These are phyloP conservation scores for Lepus townsendii DNA, from an alignment of 2,797 vertebrate genomes.

Conservation along the genomic window DNA sequence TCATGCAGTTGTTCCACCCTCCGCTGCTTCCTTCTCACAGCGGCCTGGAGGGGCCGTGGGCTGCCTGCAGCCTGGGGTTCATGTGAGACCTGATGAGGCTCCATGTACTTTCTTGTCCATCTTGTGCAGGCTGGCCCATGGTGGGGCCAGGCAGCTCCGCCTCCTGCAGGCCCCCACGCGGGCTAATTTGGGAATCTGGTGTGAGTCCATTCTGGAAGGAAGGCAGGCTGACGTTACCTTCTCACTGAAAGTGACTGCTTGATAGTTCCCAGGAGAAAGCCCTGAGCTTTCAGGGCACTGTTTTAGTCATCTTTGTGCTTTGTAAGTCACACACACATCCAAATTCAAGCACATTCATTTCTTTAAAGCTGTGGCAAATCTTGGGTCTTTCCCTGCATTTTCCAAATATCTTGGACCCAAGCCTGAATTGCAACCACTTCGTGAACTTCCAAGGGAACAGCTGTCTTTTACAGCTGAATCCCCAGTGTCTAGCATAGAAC, in stretches of 20 bases:
- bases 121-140: background rate
- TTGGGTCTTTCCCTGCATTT: constrained; percentile 30
- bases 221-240: background rate
- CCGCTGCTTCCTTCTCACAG: background rate
- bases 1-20: background rate
- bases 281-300: background rate
- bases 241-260: background rate
- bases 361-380: background rate
- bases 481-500: background rate
- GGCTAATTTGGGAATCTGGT: background rate
- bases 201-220: background rate
- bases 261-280: background rate
- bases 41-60: background rate
- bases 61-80: background rate
- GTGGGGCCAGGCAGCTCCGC: background rate
- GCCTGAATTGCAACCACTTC: background rate
- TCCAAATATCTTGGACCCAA: constrained; percentile 45
- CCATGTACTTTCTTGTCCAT: background rate
- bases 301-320: background rate
- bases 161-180: background rate
- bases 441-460: background rate
- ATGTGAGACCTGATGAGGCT: background rate
- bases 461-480: background rate
- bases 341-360: background rate
- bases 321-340: background rate